phyloP scores from a whole-genome alignment of 2,797 vertebrate genomes.

The Taenioides sp. region DNA sequence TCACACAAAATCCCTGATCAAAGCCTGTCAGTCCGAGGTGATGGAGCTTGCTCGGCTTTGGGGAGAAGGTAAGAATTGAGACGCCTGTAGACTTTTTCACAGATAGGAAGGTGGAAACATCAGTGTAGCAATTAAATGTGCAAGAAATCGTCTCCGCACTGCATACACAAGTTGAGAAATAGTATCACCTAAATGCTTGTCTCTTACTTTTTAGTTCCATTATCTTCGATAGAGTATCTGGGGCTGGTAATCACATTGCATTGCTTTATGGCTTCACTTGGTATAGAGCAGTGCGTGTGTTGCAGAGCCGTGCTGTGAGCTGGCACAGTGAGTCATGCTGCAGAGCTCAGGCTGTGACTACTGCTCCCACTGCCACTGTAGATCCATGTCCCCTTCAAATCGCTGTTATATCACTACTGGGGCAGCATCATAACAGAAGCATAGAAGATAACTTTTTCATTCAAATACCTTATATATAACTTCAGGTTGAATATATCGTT shows the following conservation, averaged over 20 bases:
- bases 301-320: slow-evolving; percentile 35
- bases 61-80: slow-evolving; percentile 26
- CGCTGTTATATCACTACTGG: slow-evolving; percentile 9
- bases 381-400: slow-evolving; percentile 11
- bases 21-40: slow-evolving; percentile 41
- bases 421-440: neutral
- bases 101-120: slow-evolving; percentile 22
- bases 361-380: slow-evolving; percentile 47
- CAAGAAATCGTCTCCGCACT: slow-evolving; percentile 25
- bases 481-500: neutral
- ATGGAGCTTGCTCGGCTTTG: slow-evolving; percentile 29
- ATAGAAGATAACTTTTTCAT: neutral
- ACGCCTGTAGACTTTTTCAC: slow-evolving; percentile 20
- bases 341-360: slow-evolving; percentile 62
- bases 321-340: slow-evolving; percentile 72
- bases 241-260: slow-evolving; percentile 9
- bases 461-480: neutral
- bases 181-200: slow-evolving; percentile 4
- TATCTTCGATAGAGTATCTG: slow-evolving; percentile 4
- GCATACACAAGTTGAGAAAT: neutral
- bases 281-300: slow-evolving; percentile 11
- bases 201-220: slow-evolving; percentile 10
- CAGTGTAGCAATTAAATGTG: slow-evolving; percentile 29
- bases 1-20: slow-evolving; percentile 51
- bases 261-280: slow-evolving; percentile 24